Evolutionary conservation across 1,140 invertebrate genomes (phyloP).

Genomic region (Scaptomyza graminum): DNA sequence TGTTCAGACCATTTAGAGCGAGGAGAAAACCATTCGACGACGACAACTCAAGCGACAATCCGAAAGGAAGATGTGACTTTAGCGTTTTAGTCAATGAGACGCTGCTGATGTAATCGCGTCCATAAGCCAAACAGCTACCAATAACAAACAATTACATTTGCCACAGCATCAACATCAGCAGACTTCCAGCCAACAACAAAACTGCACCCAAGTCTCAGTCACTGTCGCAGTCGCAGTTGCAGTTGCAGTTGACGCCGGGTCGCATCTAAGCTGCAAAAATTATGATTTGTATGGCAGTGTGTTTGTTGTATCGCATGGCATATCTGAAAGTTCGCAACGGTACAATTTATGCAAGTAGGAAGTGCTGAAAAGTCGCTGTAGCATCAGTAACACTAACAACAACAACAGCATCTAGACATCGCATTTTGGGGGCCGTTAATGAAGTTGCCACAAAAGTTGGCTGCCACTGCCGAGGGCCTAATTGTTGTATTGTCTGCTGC

Average conservation of each 20-base stretch:
- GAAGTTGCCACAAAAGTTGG: constrained; percentile 58
- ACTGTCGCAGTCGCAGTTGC: constrained; percentile 1
- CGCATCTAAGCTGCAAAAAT: constrained; percentile 44
- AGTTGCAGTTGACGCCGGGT: constrained; percentile 3
- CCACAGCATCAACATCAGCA: constrained; percentile 22
- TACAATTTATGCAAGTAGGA: constrained; percentile 76
- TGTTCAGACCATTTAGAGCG: constrained; percentile 34
- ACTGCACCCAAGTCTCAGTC: constrained; percentile 25
- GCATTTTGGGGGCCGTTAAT: constrained; percentile 49
- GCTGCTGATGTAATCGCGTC: constrained; percentile 67
- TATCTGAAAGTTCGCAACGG: constrained; percentile 40
- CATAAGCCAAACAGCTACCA: constrained; percentile 63
- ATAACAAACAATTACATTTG: constrained; percentile 67
- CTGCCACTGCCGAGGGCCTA: constrained; percentile 35
- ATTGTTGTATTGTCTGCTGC: constrained; percentile 57
- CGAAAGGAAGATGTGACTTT: constrained; percentile 58
- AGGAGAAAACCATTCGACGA: constrained; percentile 23
- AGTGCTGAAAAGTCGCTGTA: constrained; percentile 16
- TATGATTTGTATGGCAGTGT: constrained; percentile 77
- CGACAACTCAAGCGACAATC: constrained; percentile 46
- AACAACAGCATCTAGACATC: constrained; percentile 17
- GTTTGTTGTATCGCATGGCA: constrained; percentile 46
- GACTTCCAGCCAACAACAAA: constrained; percentile 21
- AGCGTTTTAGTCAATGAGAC: constrained; percentile 14
- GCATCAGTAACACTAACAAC: constrained; percentile 3